Conservation (phyloP, 2,888 invertebrate species). For the Platycnemis pennipes region DNA sequence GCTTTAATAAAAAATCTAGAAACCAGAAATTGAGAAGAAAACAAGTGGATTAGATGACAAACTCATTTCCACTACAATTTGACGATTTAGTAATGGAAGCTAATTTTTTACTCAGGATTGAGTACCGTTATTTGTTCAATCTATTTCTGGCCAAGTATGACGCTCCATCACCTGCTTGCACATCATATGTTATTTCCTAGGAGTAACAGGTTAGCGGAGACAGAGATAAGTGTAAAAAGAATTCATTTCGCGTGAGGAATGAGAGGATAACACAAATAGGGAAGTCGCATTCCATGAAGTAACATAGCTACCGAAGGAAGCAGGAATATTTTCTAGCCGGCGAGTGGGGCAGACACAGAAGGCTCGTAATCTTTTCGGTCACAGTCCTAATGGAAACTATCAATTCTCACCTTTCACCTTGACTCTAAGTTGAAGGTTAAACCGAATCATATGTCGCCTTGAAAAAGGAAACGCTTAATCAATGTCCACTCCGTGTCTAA, state of each 20-base stretch:
- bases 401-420: constrained; percentile 42
- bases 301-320: background rate
- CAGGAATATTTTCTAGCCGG: background rate
- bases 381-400: constrained; percentile 16
- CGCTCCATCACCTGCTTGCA: background rate
- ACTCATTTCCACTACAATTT: too few relatives aligned
- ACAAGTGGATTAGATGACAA: too few relatives aligned
- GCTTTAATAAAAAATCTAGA: too few relatives aligned
- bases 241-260: background rate
- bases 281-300: background rate
- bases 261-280: background rate
- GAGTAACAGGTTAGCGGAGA: background rate
- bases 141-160: background rate
- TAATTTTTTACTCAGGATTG: too few relatives aligned
- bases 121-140: background rate
- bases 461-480: constrained; percentile 47
- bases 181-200: background rate
- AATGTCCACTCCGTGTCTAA: constrained; percentile 5
- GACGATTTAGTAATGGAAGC: too few relatives aligned
- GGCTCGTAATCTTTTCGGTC: background rate
- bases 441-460: constrained; percentile 43
- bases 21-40: too few relatives aligned
- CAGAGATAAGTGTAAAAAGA: background rate
- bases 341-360: background rate
- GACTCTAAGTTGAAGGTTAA: constrained; percentile 48